These are phyloP conservation scores for Andrena flavipes DNA, from an alignment of 2,888 invertebrate species.

Conservation along the genomic window DNA sequence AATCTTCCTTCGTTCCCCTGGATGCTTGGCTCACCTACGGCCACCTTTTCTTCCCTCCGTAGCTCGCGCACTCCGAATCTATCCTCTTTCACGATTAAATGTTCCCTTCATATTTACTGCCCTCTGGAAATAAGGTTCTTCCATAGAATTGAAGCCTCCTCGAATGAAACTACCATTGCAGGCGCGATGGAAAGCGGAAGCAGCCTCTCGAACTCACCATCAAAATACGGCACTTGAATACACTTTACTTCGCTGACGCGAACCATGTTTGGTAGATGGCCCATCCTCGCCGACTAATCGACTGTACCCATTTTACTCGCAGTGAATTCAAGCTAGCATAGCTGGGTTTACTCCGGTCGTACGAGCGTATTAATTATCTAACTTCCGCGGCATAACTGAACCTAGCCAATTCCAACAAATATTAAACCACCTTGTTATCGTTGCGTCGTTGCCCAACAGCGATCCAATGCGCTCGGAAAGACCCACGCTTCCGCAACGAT, in stretches of 20 bases:
- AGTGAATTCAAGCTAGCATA: too few relatives aligned
- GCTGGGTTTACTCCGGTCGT: too few relatives aligned
- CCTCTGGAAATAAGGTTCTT: background rate
- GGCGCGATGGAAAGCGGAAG: background rate
- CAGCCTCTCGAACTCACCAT: background rate
- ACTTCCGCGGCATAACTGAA: background rate
- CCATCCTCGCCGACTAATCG: too few relatives aligned
- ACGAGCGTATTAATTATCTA: too few relatives aligned
- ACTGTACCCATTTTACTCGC: too few relatives aligned
- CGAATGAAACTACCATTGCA: background rate
- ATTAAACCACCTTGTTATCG: background rate
- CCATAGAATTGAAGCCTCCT: background rate
- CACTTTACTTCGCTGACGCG: too few relatives aligned
- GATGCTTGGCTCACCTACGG: background rate
- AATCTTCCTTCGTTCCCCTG: slow-evolving; percentile 8
- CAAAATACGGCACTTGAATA: too few relatives aligned
- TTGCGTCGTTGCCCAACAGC: background rate
- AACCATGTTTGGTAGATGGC: too few relatives aligned
- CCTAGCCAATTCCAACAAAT: background rate
- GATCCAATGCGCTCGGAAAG: background rate
- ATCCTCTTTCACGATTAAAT: background rate
- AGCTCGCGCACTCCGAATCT: background rate
- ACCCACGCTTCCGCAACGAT: background rate
- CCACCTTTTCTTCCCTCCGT: background rate
- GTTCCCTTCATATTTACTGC: slow-evolving; percentile 4